Conservation (phyloP, 2,888 invertebrate species). For the Acleris cristana region DNA sequence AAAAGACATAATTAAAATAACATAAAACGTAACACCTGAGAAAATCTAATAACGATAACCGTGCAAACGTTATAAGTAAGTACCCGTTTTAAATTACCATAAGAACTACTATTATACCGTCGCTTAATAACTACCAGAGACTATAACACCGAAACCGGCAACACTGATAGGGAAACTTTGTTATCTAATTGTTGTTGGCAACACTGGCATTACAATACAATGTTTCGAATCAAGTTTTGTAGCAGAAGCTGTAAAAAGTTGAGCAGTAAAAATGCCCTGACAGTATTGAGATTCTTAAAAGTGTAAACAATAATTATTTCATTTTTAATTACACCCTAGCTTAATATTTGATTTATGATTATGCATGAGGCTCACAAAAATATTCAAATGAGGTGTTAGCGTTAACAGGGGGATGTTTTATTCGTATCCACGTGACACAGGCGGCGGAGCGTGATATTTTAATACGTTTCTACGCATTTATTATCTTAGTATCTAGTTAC, state of each 20-base stretch:
- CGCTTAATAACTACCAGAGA: conserved; percentile 20
- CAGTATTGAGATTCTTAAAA: background rate
- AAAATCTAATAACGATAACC: conserved; percentile 21
- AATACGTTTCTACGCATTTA: conserved; percentile 31
- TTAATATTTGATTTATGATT: conserved; percentile 30
- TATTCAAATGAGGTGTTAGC: conserved; percentile 61
- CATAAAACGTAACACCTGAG: conserved; percentile 34
- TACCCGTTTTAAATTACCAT: conserved; percentile 31
- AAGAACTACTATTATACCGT: conserved; percentile 19
- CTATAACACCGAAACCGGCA: conserved; percentile 13
- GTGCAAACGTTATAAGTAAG: conserved; percentile 19
- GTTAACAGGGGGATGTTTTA: conserved; percentile 50
- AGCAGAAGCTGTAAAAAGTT: conserved; percentile 20
- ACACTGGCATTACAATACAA: conserved; percentile 28
- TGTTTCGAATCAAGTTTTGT: conserved; percentile 17
- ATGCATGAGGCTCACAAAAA: conserved; percentile 41
- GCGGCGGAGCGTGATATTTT: conserved; percentile 51
- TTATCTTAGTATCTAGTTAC: conserved; percentile 3
- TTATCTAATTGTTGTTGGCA: conserved; percentile 34
- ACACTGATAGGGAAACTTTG: conserved; percentile 32
- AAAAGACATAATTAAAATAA: conserved; percentile 32
- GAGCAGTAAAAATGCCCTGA: conserved; percentile 9
- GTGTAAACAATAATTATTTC: background rate
- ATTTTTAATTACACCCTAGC: conserved; percentile 29
- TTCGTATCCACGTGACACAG: conserved; percentile 52